These are phyloP conservation scores for Platycercus adscitus DNA, from an alignment of 2,113 vertebrate genomes.

Conservation along the genomic window DNA sequence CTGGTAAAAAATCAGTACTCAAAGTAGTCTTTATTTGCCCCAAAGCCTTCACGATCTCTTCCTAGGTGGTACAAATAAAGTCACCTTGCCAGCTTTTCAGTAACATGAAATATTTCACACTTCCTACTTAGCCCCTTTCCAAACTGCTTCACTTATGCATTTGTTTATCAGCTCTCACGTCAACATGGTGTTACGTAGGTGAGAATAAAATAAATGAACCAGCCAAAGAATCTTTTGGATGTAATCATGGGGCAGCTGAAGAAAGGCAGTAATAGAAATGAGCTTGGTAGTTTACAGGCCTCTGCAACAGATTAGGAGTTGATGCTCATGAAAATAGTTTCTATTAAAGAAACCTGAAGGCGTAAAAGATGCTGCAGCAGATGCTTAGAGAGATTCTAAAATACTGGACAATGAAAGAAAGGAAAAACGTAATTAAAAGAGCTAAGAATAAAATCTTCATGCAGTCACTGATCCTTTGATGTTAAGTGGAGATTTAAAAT, in stretches of 20 bases:
- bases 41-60: neutral
- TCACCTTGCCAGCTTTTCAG: neutral
- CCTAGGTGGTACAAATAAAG: neutral
- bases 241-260: neutral
- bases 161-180: neutral
- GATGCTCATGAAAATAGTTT: neutral
- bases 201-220: neutral
- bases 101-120: neutral
- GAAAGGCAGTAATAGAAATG: neutral
- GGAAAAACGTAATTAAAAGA: neutral
- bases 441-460: neutral
- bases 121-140: neutral
- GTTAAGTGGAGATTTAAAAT: neutral
- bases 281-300: neutral
- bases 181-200: neutral
- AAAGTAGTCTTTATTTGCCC: neutral
- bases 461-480: neutral
- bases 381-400: neutral
- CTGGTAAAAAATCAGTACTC: rapidly evolving
- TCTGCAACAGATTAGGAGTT: neutral
- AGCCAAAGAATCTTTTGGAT: neutral
- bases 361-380: neutral
- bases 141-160: neutral
- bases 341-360: neutral
- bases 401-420: neutral